Conservation (phyloP, 2,888 invertebrate genomes). For the Antitype chi region DNA sequence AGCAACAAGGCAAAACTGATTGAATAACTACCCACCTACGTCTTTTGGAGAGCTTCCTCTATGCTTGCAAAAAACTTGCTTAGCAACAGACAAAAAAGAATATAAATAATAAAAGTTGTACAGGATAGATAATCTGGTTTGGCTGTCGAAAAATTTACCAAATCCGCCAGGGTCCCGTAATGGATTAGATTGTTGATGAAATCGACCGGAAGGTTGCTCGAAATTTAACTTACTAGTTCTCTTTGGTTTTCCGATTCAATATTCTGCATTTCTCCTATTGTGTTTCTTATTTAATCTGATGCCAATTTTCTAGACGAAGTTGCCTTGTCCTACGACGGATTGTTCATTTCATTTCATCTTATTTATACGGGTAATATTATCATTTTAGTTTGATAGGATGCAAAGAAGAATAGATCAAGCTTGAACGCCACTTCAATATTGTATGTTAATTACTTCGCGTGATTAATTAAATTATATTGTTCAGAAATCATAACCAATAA, state of each 20-base stretch:
- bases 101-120: constrained; percentile 62
- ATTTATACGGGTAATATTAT: background rate
- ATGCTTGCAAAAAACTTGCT: constrained; percentile 64
- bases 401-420: constrained; percentile 34
- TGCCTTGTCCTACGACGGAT: constrained; percentile 2
- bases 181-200: constrained; percentile 67
- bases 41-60: constrained; percentile 60
- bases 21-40: constrained; percentile 56
- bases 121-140: constrained; percentile 70
- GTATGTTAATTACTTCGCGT: constrained; percentile 36
- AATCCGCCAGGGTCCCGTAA: constrained; percentile 61
- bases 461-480: constrained; percentile 45
- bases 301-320: constrained; percentile 26
- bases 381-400: constrained; percentile 30
- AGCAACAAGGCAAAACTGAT: constrained; percentile 56
- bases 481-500: constrained; percentile 44
- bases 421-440: constrained; percentile 23
- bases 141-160: constrained; percentile 62
- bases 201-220: constrained; percentile 51
- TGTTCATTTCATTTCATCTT: constrained; percentile 11
- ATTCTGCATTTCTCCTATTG: constrained; percentile 27
- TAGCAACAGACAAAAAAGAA: constrained; percentile 63
- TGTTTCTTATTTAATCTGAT: constrained; percentile 29
- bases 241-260: constrained; percentile 33
- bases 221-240: constrained; percentile 39